Percentiles rank a stretch among this genome's conserved stretches.
Conservation (phyloP, 1,140 invertebrate genomes). For the Asobara japonica region DNA sequence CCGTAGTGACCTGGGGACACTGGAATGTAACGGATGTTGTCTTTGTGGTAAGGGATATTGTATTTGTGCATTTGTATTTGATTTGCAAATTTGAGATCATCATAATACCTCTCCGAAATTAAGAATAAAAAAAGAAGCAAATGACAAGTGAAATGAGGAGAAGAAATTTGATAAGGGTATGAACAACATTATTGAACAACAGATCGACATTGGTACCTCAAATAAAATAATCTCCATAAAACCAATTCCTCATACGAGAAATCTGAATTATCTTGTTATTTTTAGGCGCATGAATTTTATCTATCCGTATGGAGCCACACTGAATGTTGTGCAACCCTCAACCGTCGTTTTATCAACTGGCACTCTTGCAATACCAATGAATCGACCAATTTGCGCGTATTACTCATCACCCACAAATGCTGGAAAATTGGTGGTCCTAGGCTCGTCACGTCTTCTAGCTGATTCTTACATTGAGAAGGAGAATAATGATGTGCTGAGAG, state of each 20-base stretch:
- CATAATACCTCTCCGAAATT: no score
- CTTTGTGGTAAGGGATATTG: no score
- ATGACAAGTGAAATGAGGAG: no score
- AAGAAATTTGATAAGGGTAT: no score
- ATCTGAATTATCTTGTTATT: slow-evolving; percentile 37
- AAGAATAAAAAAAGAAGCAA: no score
- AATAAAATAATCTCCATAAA: no score
- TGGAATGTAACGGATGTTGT: no score
- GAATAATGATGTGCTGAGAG: slow-evolving; percentile 90
- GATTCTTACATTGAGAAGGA: slow-evolving; percentile 95
- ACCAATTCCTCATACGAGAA: background rate
- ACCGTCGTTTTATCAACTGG: slow-evolving; percentile 91
- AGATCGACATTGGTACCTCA: no score
- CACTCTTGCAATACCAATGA: slow-evolving; percentile 91
- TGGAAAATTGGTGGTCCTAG: slow-evolving; percentile 82
- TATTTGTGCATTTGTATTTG: no score
- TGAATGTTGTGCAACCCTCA: slow-evolving; percentile 92
- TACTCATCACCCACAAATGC: slow-evolving; percentile 72
- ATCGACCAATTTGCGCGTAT: slow-evolving; percentile 90
- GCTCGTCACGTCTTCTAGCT: slow-evolving; percentile 81
- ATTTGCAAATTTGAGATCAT: no score
- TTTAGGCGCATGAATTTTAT: slow-evolving; percentile 83
- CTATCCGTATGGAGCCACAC: slow-evolving; percentile 95
- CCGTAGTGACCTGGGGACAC: no score
- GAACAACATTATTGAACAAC: no score